A percentile compares a stretch with the other conserved stretches of the same genome.
Conservation (phyloP, 2,113 vertebrate species). For the Epinephelus fuscoguttatus region DNA sequence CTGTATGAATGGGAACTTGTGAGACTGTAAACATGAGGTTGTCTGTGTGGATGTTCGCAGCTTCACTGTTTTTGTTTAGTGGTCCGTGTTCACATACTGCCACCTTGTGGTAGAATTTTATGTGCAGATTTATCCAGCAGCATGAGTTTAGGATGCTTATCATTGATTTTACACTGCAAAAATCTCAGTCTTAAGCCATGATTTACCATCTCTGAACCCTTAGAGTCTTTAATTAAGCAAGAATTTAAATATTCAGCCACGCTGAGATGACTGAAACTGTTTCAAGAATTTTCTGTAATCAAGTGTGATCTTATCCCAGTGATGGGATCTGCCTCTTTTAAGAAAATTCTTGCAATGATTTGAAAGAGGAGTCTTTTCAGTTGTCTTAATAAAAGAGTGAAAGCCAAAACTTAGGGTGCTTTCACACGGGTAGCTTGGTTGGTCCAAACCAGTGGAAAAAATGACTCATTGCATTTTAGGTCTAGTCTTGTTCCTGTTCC, state of each 20-base stretch:
- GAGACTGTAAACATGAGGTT: constrained; percentile 32
- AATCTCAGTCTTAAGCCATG: constrained; percentile 3
- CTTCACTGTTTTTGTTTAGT: constrained; percentile 45
- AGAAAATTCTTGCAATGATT: not conserved
- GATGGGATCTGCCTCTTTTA: not conserved
- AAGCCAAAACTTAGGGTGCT: too few relatives aligned
- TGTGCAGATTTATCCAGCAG: constrained; percentile 18
- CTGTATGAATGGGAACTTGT: constrained; percentile 49
- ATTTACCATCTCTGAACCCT: not conserved
- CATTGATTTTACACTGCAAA: constrained; percentile 40
- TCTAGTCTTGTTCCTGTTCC: too few relatives aligned
- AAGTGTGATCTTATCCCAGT: not conserved
- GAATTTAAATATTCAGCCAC: not conserved
- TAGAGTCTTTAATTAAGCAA: not conserved
- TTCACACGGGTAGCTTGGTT: too few relatives aligned
- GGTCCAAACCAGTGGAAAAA: too few relatives aligned
- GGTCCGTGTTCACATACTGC: constrained; percentile 44
- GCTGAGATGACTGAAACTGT: not conserved
- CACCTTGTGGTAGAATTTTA: constrained; percentile 67
- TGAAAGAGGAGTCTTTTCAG: not conserved
- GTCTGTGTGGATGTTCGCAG: constrained; percentile 49
- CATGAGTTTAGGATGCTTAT: not conserved
- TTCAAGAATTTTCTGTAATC: not conserved
- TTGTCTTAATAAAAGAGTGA: not conserved
- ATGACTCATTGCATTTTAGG: too few relatives aligned